Percentiles rank a stretch among this genome's conserved stretches.
These are phyloP conservation scores for Ferdinandea cuprea DNA, from an alignment of 2,888 invertebrate species.

Conservation along the genomic window DNA sequence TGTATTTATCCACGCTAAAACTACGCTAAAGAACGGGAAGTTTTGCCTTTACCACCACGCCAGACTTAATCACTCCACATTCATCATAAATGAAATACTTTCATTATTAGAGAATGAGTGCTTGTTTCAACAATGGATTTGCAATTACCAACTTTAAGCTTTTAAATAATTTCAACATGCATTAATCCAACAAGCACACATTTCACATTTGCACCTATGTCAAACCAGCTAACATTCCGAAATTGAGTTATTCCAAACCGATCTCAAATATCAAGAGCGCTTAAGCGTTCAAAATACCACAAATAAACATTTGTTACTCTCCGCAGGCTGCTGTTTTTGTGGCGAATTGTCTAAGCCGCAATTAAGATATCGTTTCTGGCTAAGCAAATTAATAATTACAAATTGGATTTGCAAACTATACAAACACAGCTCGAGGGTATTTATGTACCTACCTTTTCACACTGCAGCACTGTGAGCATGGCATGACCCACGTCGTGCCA, in stretches of 20 bases:
- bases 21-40: too few relatives aligned
- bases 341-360: slow-evolving; percentile 46
- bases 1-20: too few relatives aligned
- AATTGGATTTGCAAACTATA: slow-evolving; percentile 39
- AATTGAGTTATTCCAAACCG: slow-evolving; percentile 12
- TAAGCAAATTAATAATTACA: slow-evolving; percentile 48
- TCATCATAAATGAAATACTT: too few relatives aligned
- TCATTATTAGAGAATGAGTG: too few relatives aligned
- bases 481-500: slow-evolving; percentile 27
- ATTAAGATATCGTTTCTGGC: slow-evolving; percentile 56
- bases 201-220: slow-evolving; percentile 27
- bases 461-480: slow-evolving; percentile 24
- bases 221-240: neutral
- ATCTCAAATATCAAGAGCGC: slow-evolving; percentile 18
- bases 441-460: slow-evolving; percentile 42
- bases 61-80: too few relatives aligned
- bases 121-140: too few relatives aligned
- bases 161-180: too few relatives aligned
- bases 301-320: slow-evolving; percentile 16
- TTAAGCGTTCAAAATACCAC: slow-evolving; percentile 34
- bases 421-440: slow-evolving; percentile 49
- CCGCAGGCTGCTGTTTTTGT: slow-evolving; percentile 16
- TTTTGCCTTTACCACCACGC: too few relatives aligned
- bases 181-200: too few relatives aligned
- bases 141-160: too few relatives aligned